These are phyloP conservation scores for Petrocephalus microphthalmus DNA, from an alignment of 2,113 vertebrate species.

Conservation along the genomic window DNA sequence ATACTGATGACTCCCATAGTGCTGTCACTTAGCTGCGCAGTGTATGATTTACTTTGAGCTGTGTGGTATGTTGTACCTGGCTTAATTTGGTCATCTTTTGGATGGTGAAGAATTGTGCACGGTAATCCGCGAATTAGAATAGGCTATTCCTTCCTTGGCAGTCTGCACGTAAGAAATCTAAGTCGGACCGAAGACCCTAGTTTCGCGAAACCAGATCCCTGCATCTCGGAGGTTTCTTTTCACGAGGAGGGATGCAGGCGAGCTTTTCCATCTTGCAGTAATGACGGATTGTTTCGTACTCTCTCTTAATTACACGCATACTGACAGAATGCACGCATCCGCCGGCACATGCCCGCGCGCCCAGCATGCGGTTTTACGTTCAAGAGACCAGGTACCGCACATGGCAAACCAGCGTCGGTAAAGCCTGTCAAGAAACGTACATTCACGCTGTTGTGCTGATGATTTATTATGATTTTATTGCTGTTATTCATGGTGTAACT, in stretches of 20 bases:
- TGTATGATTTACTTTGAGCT: not conserved
- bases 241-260: not conserved
- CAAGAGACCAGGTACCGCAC: not conserved
- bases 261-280: slow-evolving; percentile 3
- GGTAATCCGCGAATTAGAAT: not conserved
- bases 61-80: not conserved
- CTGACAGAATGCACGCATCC: not conserved
- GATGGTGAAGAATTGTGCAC: not conserved
- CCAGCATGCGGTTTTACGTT: not conserved
- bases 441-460: not conserved
- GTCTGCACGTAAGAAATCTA: not conserved
- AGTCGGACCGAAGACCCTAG: not conserved
- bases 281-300: not conserved
- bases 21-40: not conserved
- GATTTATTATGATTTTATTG: not conserved
- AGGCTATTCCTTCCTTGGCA: not conserved
- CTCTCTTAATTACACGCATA: not conserved
- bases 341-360: not conserved
- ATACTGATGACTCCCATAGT: not conserved
- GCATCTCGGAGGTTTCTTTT: not conserved
- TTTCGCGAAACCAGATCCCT: not conserved
- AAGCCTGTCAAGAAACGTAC: not conserved
- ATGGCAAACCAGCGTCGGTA: slow-evolving; percentile 9
- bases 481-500: not conserved
- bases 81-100: not conserved